Evolutionary conservation across 2,113 vertebrate genomes (phyloP).

Genomic region (Verasper variegatus): DNA sequence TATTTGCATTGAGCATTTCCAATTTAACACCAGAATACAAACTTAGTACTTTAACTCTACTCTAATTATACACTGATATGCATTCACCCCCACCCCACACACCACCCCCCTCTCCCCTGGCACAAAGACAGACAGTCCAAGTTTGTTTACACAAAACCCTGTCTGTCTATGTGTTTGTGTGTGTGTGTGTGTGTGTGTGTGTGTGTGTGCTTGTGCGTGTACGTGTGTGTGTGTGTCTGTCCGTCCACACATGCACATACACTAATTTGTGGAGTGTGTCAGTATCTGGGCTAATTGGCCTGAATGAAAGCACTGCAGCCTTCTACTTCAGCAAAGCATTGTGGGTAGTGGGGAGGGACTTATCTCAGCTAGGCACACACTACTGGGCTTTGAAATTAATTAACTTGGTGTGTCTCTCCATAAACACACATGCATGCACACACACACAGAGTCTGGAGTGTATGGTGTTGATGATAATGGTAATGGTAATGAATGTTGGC

Average conservation of each 20-base stretch:
- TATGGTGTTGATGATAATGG: slow-evolving; percentile 70
- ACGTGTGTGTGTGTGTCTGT: slow-evolving; percentile 36
- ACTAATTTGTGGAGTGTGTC: slow-evolving; percentile 80
- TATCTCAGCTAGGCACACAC: slow-evolving; percentile 80
- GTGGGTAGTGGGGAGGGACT: slow-evolving; percentile 85
- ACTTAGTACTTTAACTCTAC: slow-evolving; percentile 80
- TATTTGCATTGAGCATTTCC: slow-evolving; percentile 83
- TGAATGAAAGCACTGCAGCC: slow-evolving; percentile 72
- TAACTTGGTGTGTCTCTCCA: slow-evolving; percentile 74
- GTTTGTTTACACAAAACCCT: slow-evolving; percentile 78
- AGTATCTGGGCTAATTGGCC: slow-evolving; percentile 85
- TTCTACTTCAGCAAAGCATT: slow-evolving; percentile 79
- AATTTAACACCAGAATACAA: slow-evolving; percentile 81
- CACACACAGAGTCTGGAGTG: slow-evolving; percentile 41
- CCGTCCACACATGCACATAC: slow-evolving; percentile 58
- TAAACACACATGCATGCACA: slow-evolving; percentile 63
- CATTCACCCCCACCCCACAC: slow-evolving; percentile 64
- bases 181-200: slow-evolving; percentile 38
- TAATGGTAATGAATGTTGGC: slow-evolving; percentile 80
- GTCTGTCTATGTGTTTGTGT: slow-evolving; percentile 45
- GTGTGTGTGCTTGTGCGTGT: slow-evolving; percentile 39
- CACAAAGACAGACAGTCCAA: slow-evolving; percentile 79
- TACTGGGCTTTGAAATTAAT: slow-evolving; percentile 84
- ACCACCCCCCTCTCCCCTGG: slow-evolving; percentile 70
- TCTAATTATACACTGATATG: slow-evolving; percentile 85